Percentiles rank a stretch among this genome's conserved stretches.
phyloP scores from a whole-genome alignment of 1,140 invertebrate species.

The Drosophila seguyi region DNA sequence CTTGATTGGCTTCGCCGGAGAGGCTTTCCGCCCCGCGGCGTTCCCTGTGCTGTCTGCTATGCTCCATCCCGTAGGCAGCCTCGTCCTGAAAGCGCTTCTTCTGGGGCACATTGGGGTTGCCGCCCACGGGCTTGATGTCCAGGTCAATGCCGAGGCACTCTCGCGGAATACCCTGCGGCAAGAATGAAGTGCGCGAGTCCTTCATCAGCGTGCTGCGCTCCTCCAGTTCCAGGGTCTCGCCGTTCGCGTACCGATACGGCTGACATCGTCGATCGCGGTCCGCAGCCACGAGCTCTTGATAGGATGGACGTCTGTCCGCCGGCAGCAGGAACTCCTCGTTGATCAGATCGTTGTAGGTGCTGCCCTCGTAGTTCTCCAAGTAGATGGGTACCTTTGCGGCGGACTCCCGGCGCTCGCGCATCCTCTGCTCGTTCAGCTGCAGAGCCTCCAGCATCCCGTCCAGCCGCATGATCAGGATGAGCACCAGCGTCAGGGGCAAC shows the following conservation, averaged over 20 bases:
- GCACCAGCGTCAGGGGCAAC: constrained; percentile 78
- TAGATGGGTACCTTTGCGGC: constrained; percentile 25
- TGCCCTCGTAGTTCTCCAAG: constrained; percentile 55
- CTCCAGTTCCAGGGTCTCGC: constrained; percentile 73
- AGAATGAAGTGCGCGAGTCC: constrained; percentile 82
- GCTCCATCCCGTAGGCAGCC: constrained; percentile 34
- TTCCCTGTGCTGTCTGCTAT: constrained; percentile 33
- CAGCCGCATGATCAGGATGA: constrained; percentile 78
- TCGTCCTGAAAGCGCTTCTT: constrained; percentile 37
- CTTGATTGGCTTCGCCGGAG: not conserved
- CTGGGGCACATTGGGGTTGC: constrained; percentile 4
- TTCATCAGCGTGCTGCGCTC: constrained; percentile 79
- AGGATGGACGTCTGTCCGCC: constrained; percentile 16
- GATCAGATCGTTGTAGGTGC: constrained; percentile 65
- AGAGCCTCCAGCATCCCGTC: constrained; percentile 79
- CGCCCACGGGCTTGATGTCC: constrained; percentile 9
- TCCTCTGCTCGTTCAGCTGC: constrained; percentile 52
- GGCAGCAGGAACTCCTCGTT: constrained; percentile 71
- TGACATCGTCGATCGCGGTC: constrained; percentile 64
- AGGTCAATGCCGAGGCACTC: constrained; percentile 58
- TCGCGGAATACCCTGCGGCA: constrained; percentile 71
- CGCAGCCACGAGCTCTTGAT: constrained; percentile 16
- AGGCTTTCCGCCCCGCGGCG: constrained; percentile 53
- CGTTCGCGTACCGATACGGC: constrained; percentile 65
- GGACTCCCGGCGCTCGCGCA: constrained; percentile 43